These are phyloP conservation scores for Andricus grossulariae DNA, from an alignment of 1,140 invertebrate genomes.

Conservation along the genomic window DNA sequence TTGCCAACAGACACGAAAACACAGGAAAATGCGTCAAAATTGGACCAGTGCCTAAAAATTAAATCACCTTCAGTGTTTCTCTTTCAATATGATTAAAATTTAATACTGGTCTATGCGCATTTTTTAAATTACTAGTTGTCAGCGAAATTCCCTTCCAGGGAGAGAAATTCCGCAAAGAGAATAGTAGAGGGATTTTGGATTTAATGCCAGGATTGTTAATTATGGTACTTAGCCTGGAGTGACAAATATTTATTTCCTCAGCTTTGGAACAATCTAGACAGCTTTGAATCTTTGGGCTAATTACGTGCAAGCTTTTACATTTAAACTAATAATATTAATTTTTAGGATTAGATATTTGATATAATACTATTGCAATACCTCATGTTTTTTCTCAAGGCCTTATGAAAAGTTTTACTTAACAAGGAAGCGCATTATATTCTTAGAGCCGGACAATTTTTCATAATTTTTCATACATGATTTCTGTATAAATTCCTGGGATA, in stretches of 20 bases:
- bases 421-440: too few relatives aligned
- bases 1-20: slow-evolving; percentile 13
- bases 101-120: slow-evolving; percentile 4
- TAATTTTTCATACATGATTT: too few relatives aligned
- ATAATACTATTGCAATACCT: too few relatives aligned
- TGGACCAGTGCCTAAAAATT: slow-evolving; percentile 24
- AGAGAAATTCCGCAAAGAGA: slow-evolving; percentile 9
- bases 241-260: slow-evolving; percentile 23
- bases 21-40: slow-evolving; percentile 1
- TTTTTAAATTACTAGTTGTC: not conserved
- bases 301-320: not conserved
- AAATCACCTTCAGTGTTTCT: slow-evolving; percentile 7
- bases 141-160: not conserved
- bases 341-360: too few relatives aligned
- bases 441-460: too few relatives aligned
- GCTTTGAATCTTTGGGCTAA: slow-evolving; percentile 15
- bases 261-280: not conserved
- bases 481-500: too few relatives aligned
- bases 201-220: slow-evolving; percentile 17
- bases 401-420: too few relatives aligned
- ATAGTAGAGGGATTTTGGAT: not conserved
- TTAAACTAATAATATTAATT: too few relatives aligned
- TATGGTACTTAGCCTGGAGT: not conserved
- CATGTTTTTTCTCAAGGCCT: too few relatives aligned
- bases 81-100: slow-evolving; percentile 10